phyloP scores from a whole-genome alignment of 2,888 invertebrate genomes.

The Herminia tarsipennalis region DNA sequence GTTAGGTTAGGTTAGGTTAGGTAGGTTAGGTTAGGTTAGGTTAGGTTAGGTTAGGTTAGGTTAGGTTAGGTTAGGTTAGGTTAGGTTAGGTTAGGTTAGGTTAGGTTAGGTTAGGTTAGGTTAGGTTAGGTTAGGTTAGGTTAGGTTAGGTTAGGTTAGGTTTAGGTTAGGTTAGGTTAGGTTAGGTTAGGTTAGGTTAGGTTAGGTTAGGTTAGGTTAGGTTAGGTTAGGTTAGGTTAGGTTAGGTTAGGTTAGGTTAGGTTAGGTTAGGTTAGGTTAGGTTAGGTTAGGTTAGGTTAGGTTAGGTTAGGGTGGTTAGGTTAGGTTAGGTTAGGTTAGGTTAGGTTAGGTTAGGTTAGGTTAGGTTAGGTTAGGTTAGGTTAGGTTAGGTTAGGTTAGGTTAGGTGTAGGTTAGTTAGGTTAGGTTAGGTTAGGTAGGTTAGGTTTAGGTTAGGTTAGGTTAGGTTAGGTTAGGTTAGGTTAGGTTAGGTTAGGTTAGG shows the following conservation, averaged over 20 bases:
- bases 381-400: slow-evolving; percentile 23
- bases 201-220: slow-evolving; percentile 2
- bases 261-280: slow-evolving; percentile 1
- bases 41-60: slow-evolving; percentile 10
- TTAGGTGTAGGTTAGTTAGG: slow-evolving; percentile 34
- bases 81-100: slow-evolving; percentile 17
- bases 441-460: slow-evolving; percentile 43
- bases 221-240: slow-evolving; percentile 2
- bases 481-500: slow-evolving; percentile 40
- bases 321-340: slow-evolving; percentile 16
- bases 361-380: slow-evolving; percentile 19
- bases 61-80: slow-evolving; percentile 14
- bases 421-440: slow-evolving; percentile 48
- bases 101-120: slow-evolving; percentile 17
- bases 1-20: slow-evolving; percentile 17
- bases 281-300: neutral
- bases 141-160: slow-evolving; percentile 17
- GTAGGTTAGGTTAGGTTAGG: slow-evolving; percentile 10
- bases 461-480: slow-evolving; percentile 44
- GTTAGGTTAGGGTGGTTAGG: slow-evolving; percentile 31
- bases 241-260: slow-evolving; percentile 2
- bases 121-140: slow-evolving; percentile 16
- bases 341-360: slow-evolving; percentile 13
- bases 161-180: slow-evolving; percentile 11
- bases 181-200: slow-evolving; percentile 2